Conservation (phyloP, 2,113 vertebrate species). For the Lamprotornis superbus region DNA sequence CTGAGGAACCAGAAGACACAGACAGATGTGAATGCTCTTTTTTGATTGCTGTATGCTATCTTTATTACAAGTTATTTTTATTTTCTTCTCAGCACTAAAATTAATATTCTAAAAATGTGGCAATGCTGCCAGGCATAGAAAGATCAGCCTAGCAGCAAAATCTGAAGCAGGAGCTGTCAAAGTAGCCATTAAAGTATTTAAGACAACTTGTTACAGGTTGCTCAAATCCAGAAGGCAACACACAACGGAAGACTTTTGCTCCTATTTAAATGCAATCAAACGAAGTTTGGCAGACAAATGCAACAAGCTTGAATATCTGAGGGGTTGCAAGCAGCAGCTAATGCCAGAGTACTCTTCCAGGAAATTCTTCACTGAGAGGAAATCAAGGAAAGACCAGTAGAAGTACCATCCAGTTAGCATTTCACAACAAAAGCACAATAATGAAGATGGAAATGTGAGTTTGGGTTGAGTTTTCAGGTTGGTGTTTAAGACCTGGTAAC, state of each 20-base stretch:
- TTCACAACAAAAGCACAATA: not conserved
- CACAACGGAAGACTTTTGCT: not conserved
- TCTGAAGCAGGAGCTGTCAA: not conserved
- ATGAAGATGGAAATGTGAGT: not conserved
- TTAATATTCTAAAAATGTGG: not conserved
- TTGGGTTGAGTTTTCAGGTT: not conserved
- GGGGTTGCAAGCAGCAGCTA: not conserved
- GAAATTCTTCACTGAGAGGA: not conserved
- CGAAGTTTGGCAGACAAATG: not conserved
- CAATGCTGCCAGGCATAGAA: not conserved
- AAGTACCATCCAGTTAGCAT: not conserved
- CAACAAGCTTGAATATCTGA: not conserved
- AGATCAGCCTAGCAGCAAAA: not conserved
- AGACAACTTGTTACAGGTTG: not conserved
- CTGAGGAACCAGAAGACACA: not conserved
- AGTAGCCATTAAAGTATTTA: not conserved
- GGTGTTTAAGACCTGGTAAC: not conserved
- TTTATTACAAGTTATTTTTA: not conserved
- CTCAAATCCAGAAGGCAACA: not conserved
- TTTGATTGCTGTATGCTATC: not conserved
- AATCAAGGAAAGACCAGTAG: not conserved
- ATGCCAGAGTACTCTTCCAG: not conserved
- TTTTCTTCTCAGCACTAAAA: not conserved
- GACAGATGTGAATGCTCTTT: not conserved
- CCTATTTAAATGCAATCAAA: not conserved